These are phyloP conservation scores for Megalurothrips usitatus DNA, from an alignment of 2,888 invertebrate species.

Conservation along the genomic window DNA sequence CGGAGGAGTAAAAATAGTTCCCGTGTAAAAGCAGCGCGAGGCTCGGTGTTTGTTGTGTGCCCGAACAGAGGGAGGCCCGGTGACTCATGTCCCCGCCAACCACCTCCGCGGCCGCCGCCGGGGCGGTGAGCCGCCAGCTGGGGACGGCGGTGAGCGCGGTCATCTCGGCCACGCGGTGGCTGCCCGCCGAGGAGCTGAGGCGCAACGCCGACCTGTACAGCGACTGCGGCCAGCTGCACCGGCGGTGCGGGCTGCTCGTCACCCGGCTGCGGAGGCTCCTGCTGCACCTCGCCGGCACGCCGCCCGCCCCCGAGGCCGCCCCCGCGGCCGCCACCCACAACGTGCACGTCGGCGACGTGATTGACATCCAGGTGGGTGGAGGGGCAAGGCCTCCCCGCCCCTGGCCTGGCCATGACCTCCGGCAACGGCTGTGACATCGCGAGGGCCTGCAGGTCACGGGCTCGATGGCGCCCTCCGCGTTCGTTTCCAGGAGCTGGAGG, in stretches of 20 bases:
- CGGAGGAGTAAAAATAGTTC: too few relatives aligned
- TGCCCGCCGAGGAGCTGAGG: slow-evolving; percentile 13
- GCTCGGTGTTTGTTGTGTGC: too few relatives aligned
- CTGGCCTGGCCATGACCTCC: too few relatives aligned
- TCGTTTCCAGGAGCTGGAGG: background rate
- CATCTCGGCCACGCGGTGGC: slow-evolving; percentile 19
- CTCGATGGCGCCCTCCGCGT: too few relatives aligned
- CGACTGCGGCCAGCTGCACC: slow-evolving; percentile 20
- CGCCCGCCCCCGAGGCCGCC: background rate
- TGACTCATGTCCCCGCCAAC: too few relatives aligned
- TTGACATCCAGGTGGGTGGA: background rate
- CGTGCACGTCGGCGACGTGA: background rate
- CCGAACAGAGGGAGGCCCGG: too few relatives aligned
- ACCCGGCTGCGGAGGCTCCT: background rate
- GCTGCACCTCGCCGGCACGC: slow-evolving; percentile 8
- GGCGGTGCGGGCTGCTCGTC: slow-evolving; percentile 1
- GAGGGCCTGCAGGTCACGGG: too few relatives aligned
- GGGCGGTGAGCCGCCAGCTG: background rate
- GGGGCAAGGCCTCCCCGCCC: too few relatives aligned
- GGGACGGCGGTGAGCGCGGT: slow-evolving; percentile 1
- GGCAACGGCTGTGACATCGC: too few relatives aligned
- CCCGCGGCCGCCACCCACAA: background rate
- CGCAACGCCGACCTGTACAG: slow-evolving; percentile 11
- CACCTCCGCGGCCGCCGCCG: background rate
- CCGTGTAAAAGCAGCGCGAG: too few relatives aligned